Percentiles rank a stretch among this genome's conserved stretches.
phyloP scores from a whole-genome alignment of 1,140 invertebrate genomes.

The Meteorus sp. region DNA sequence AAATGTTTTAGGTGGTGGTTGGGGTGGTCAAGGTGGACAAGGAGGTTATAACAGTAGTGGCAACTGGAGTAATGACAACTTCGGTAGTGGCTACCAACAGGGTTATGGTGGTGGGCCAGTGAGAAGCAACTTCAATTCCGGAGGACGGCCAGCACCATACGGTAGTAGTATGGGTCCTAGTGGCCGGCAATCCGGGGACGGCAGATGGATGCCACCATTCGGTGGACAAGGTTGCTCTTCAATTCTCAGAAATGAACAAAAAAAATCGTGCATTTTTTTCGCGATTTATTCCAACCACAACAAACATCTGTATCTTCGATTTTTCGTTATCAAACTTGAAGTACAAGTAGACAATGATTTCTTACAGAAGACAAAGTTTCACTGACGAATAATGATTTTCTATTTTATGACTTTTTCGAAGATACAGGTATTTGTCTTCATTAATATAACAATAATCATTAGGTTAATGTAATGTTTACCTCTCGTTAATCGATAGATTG shows the following conservation, averaged over 20 bases:
- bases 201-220: slow-evolving; percentile 42
- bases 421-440: too few species aligned
- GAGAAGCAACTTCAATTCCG: slow-evolving; percentile 67
- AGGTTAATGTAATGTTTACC: neutral
- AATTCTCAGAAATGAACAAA: slow-evolving; percentile 31
- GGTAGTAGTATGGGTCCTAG: slow-evolving; percentile 55
- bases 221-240: slow-evolving; percentile 43
- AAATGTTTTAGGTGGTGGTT: slow-evolving; percentile 43
- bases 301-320: slow-evolving; percentile 4
- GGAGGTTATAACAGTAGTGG: slow-evolving; percentile 62
- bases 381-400: neutral
- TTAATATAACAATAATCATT: too few species aligned
- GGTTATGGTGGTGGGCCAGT: slow-evolving; percentile 72
- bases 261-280: neutral
- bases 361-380: too few species aligned
- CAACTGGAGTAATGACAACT: slow-evolving; percentile 66
- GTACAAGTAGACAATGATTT: too few species aligned
- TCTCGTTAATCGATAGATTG: slow-evolving; percentile 1
- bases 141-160: slow-evolving; percentile 68
- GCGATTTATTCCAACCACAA: neutral
- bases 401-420: too few species aligned
- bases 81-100: slow-evolving; percentile 76
- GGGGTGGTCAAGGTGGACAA: slow-evolving; percentile 59
- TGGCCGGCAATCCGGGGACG: slow-evolving; percentile 43
- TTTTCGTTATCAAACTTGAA: too few species aligned